These are phyloP conservation scores for Pseudorasbora parva DNA, from an alignment of 2,113 vertebrate genomes.

Conservation along the genomic window DNA sequence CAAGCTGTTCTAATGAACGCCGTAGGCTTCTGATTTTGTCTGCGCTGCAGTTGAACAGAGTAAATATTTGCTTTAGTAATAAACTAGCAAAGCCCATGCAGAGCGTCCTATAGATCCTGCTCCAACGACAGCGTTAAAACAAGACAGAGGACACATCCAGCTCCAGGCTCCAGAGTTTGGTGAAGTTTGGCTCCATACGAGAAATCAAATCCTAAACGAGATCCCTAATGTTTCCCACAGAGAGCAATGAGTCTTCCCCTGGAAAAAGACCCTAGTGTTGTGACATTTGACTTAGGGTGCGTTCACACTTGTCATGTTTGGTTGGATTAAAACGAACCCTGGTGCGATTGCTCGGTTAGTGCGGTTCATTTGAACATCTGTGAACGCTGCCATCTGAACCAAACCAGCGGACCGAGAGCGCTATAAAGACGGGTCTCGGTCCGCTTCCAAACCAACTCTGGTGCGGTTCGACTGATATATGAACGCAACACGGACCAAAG, in stretches of 20 bases:
- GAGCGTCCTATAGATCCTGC: background rate
- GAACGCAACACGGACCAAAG: no score
- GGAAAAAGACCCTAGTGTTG: background rate
- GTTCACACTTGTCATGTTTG: no score
- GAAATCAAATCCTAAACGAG: background rate
- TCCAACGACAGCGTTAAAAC: background rate
- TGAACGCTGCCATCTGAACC: no score
- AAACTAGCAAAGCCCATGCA: background rate
- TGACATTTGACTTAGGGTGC: no score
- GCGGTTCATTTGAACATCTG: no score
- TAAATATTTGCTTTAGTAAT: conserved; percentile 34
- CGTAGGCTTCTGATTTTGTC: conserved; percentile 8
- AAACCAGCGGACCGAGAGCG: no score
- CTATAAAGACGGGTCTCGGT: no score
- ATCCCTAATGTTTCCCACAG: background rate
- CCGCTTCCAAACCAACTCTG: no score
- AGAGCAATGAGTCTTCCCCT: background rate
- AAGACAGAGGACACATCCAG: background rate
- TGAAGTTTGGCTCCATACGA: background rate
- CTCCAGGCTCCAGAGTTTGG: background rate
- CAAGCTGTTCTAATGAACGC: conserved; percentile 21
- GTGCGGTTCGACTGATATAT: no score
- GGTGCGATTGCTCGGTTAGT: no score
- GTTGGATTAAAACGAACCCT: accelerated
- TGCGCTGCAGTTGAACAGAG: background rate